Evolutionary conservation across 2,888 invertebrate species (phyloP), one percentile per base, ranked within the genome.

Genomic region (Aplocera efformata): DNA sequence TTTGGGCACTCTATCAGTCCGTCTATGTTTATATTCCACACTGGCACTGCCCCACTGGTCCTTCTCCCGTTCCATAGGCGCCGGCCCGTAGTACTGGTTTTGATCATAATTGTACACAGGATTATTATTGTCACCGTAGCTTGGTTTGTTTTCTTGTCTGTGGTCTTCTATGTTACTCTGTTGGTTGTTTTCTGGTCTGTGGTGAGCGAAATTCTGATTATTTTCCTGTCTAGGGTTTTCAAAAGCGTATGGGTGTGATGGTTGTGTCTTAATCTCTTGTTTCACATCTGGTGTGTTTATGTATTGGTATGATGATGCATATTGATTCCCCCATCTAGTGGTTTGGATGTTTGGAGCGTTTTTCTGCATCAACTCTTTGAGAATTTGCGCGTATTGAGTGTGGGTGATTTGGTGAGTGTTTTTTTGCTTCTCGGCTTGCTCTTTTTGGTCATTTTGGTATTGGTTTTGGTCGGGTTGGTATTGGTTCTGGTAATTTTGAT

Each of bases 1-100:
- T 45, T 75, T 82, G 0, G 82, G 78, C 49, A 91, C 91, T 40
- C 91, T 88, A 9, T 92, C 92, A 10, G 91, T 67, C 28, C 90
- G 83, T 36, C 90, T 77, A 13, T 88, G 64, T 34, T 89, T 88
- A 17, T 88, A 75, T 10, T 90, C 89, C 0, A 88, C 79, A 11
- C 32, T 45, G 5, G 28, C 23, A 7, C 26, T 38, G 7, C 67
- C 72, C 72, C 71, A 78, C 50, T 66, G 60, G 13, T 60, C 56
- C n/a, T 67, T 62, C 6, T 59, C 61, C 6, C 63, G 65, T 6
- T 70, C 62, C 1, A 82, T 71, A 0, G 91, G 90, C 7, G 89
- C 83, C 1, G 90, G 86, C 0, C 91, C 91, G n/a, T 88, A 75
- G 39, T 48, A 48, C 6, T 37, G 24, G 17, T 32, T 24, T 13